Evolutionary conservation across 1,140 invertebrate genomes (phyloP).

Genomic region (Bombus sibiricus): DNA sequence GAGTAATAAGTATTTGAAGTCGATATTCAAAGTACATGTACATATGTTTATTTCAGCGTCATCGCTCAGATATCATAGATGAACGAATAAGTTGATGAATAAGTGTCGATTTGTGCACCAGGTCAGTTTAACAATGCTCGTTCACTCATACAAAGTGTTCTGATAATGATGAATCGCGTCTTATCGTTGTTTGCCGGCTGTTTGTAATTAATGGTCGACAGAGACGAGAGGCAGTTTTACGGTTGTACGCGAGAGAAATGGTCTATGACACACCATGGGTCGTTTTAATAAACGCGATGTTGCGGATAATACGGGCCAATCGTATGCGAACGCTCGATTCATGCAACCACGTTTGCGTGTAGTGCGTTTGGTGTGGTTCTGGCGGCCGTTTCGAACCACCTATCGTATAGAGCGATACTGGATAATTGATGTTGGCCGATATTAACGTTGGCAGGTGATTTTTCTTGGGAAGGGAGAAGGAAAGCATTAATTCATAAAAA

Average conservation of each 20-base stretch:
- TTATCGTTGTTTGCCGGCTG: conserved; percentile 51
- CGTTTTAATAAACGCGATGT: conserved; percentile 58
- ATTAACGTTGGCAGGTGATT: background rate
- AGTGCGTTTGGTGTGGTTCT: background rate
- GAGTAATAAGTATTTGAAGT: too few relatives aligned
- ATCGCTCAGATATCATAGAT: background rate
- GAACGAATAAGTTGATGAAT: background rate
- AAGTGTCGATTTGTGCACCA: conserved; percentile 19
- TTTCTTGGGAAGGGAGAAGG: background rate
- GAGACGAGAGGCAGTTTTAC: conserved; percentile 42
- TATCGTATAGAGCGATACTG: background rate
- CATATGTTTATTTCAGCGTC: too few relatives aligned
- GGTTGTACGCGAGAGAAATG: conserved; percentile 21
- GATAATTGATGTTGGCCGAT: background rate
- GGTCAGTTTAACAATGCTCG: conserved; percentile 55
- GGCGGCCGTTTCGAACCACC: background rate
- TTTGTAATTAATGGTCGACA: conserved; percentile 53
- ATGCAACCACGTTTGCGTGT: conserved; percentile 12
- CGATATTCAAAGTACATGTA: too few relatives aligned
- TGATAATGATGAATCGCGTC: conserved; percentile 59
- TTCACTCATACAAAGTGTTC: conserved; percentile 17
- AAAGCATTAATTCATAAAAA: background rate
- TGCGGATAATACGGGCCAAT: conserved; percentile 34
- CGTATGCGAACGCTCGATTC: background rate
- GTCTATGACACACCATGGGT: conserved; percentile 42